Percentiles rank a stretch among this genome's conserved stretches.
Conservation (phyloP, 2,888 invertebrate species). For the Dryocosmus kuriphilus region DNA sequence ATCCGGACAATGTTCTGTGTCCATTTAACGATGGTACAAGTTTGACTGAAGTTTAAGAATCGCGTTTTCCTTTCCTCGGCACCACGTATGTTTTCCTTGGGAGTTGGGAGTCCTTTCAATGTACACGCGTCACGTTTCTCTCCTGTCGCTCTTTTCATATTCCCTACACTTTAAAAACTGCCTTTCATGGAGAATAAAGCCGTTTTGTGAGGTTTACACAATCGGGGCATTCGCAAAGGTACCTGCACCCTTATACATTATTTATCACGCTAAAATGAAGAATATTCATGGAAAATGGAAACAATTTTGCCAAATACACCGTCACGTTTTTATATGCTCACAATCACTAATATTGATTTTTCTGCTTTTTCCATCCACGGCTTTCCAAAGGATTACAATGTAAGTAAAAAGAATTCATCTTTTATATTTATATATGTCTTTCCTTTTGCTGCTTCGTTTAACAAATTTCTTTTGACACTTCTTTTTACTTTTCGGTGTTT, state of each 20-base stretch:
- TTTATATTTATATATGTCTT: constrained; percentile 41
- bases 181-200: constrained; percentile 44
- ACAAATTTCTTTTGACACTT: too few species aligned
- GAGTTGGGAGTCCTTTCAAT: constrained; percentile 39
- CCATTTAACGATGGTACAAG: constrained; percentile 55
- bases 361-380: constrained; percentile 54
- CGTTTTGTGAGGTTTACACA: constrained; percentile 52
- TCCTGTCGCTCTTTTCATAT: constrained; percentile 42
- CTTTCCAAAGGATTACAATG: constrained; percentile 74
- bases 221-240: constrained; percentile 14
- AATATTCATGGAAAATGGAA: neutral
- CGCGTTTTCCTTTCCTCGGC: constrained; percentile 6
- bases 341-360: constrained; percentile 34
- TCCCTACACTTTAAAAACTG: constrained; percentile 27
- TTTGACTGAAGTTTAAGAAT: constrained; percentile 52
- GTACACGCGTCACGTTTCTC: constrained; percentile 46
- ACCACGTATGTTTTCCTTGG: constrained; percentile 35
- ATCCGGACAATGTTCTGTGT: constrained; percentile 43
- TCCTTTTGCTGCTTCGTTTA: too few species aligned
- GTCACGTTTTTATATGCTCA: neutral
- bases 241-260: constrained; percentile 31
- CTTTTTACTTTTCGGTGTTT: too few species aligned
- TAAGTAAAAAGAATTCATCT: constrained; percentile 69
- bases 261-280: constrained; percentile 7
- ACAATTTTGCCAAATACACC: constrained; percentile 22